Conservation (phyloP, 64 coral and sea anemone species). For the Montipora foliosa region DNA sequence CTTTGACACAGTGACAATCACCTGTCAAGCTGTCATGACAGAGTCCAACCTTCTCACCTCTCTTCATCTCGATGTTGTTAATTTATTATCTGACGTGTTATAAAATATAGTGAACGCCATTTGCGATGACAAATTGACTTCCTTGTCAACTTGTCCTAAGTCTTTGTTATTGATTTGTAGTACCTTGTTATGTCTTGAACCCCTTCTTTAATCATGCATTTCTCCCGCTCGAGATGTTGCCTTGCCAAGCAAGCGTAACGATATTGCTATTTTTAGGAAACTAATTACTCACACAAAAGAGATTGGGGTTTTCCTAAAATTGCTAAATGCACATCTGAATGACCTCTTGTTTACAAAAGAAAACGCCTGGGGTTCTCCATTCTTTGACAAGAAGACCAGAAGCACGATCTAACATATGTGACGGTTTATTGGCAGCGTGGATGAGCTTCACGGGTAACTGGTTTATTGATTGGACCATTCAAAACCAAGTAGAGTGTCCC, state of each 20-base stretch:
- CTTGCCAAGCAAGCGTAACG: not conserved
- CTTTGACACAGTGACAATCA: conserved; percentile 20
- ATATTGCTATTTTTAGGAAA: conserved; percentile 4
- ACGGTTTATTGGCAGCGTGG: too few species aligned
- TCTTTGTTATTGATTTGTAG: not conserved
- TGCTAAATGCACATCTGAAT: too few species aligned
- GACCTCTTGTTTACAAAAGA: not conserved
- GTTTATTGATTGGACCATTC: too few species aligned
- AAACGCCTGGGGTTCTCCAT: not conserved
- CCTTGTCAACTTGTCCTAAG: not conserved
- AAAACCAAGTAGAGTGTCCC: too few species aligned
- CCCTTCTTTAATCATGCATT: not conserved
- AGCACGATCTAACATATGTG: too few species aligned
- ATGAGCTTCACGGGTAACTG: too few species aligned
- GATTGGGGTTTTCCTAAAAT: not conserved
- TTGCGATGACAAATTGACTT: not conserved
- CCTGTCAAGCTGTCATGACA: conserved; percentile 10
- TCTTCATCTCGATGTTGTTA: not conserved
- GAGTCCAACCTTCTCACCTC: not conserved
- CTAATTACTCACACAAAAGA: not conserved
- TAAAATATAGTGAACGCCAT: not conserved
- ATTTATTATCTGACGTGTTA: not conserved
- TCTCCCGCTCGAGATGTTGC: not conserved
- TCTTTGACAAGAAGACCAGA: too few species aligned
- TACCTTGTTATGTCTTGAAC: not conserved